Evolutionary conservation across 2,888 invertebrate genomes (phyloP), one percentile per base, ranked within the genome.

Genomic region (Sinotaia quadrata): DNA sequence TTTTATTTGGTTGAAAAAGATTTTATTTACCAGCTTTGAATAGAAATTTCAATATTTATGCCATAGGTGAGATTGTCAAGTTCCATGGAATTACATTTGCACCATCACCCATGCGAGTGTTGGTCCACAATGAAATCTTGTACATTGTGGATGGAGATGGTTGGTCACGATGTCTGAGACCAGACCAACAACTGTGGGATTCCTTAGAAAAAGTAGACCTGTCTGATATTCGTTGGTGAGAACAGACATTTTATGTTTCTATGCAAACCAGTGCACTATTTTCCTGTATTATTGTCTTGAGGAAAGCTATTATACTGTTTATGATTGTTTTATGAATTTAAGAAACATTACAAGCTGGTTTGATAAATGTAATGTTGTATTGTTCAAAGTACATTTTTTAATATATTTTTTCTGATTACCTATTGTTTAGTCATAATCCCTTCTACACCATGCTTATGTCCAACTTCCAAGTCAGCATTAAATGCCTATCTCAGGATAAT

Each of bases 121-220:
- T 71, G 56, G 71, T 71, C 33, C 54, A 29, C 10, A 61, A 60
- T 21, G 68, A 52, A 15, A 59, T 52, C 2, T 29, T 71, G 21
- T 54, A 57, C 61, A 56, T 68, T 29, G 52, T 71, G 24, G 71
- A 71, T 36, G 71, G 65, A 0, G 65, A 68, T 8, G 68, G 71
- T n/a, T 37, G 44, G 60, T 58, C 49, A 21, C 33, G 68, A 12
- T 49, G 41, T n/a, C 56, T 65, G 47, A 27, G 59, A n/a, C 34
- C 29, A 44, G 65, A 61, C 44, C 52, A 34, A n/a, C 31, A 54
- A 24, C 21, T 52, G 8, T 71, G 71, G 71, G 60, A 59, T 37
- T 33, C 51, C 33, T 37, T 34, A 2, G 47, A 47, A 1, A 51
- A 66, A 27, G 65, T 68, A 18, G 63, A 71, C 47, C 51, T 71